Conservation (phyloP, 1,140 invertebrate genomes). For the Dinoponera quadriceps region DNA sequence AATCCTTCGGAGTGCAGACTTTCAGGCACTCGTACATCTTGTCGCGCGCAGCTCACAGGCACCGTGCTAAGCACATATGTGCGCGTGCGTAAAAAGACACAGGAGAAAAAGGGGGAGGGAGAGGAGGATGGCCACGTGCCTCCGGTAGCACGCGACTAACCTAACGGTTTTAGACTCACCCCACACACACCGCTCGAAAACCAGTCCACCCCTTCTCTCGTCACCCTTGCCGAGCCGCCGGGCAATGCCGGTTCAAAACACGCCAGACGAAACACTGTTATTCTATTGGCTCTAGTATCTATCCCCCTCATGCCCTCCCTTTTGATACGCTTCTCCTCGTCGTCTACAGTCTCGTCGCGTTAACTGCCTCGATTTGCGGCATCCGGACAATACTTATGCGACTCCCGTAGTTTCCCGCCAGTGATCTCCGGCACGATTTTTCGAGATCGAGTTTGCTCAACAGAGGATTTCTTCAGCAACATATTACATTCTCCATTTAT, state of each 20-base stretch:
- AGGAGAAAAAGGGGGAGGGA: conserved; percentile 49
- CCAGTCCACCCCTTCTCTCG: conserved; percentile 83
- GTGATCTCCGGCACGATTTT: background rate
- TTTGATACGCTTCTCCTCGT: conserved; percentile 51
- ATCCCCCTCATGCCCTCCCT: conserved; percentile 72
- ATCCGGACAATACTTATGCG: conserved; percentile 67
- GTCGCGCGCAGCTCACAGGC: conserved; percentile 3
- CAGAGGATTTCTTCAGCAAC: background rate
- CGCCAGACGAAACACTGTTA: conserved; percentile 81
- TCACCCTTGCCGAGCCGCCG: conserved; percentile 78
- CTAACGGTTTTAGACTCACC: conserved; percentile 84
- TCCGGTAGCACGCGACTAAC: conserved; percentile 83
- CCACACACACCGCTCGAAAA: conserved; percentile 78
- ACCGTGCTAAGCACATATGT: conserved; percentile 36
- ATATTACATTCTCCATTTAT: background rate
- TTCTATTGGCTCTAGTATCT: conserved; percentile 79
- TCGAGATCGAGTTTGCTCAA: background rate
- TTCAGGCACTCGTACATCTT: conserved; percentile 8
- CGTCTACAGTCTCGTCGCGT: conserved; percentile 43
- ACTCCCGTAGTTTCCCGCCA: background rate
- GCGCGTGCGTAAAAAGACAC: conserved; percentile 64
- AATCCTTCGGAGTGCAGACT: background rate
- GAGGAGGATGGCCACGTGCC: conserved; percentile 81
- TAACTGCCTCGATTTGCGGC: conserved; percentile 26
- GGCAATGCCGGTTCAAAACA: conserved; percentile 79